Evolutionary conservation across 2,888 invertebrate genomes (phyloP).

Genomic region (Diabrotica balteata): DNA sequence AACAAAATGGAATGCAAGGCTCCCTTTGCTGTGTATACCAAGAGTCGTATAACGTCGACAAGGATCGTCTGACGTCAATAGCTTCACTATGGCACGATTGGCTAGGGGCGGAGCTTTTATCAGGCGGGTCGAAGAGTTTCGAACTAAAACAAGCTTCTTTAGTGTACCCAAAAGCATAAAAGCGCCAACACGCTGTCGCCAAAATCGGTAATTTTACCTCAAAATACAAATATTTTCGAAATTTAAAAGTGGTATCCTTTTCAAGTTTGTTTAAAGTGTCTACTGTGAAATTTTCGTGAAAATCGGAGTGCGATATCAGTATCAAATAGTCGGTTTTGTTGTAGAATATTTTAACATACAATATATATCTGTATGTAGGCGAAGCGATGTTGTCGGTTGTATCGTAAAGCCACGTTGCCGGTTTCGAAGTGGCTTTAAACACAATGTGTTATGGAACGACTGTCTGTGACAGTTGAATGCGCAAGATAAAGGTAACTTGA

Average conservation of each 20-base stretch:
- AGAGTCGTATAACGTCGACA: constrained; percentile 43
- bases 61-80: constrained; percentile 52
- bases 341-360: constrained; percentile 55
- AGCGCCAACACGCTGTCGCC: constrained; percentile 48
- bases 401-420: constrained; percentile 43
- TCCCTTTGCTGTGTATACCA: constrained; percentile 44
- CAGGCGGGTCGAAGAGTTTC: constrained; percentile 55
- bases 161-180: constrained; percentile 49
- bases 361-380: constrained; percentile 55
- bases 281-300: constrained; percentile 48
- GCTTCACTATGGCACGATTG: constrained; percentile 48
- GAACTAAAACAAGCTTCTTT: constrained; percentile 48
- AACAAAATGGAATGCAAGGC: constrained; percentile 56
- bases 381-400: constrained; percentile 51
- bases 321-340: constrained; percentile 46
- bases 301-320: constrained; percentile 44
- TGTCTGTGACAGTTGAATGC: constrained; percentile 54
- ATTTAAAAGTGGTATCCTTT: constrained; percentile 44
- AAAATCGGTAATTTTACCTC: constrained; percentile 43
- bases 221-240: constrained; percentile 38
- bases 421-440: constrained; percentile 43
- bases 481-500: constrained; percentile 54
- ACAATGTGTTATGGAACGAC: constrained; percentile 47
- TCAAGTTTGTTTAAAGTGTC: constrained; percentile 24
- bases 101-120: constrained; percentile 52